A percentile compares a stretch with the other conserved stretches of the same genome.
These are phyloP conservation scores for Galemys pyrenaicus DNA, from an alignment of 2,113 vertebrate species.

Conservation along the genomic window DNA sequence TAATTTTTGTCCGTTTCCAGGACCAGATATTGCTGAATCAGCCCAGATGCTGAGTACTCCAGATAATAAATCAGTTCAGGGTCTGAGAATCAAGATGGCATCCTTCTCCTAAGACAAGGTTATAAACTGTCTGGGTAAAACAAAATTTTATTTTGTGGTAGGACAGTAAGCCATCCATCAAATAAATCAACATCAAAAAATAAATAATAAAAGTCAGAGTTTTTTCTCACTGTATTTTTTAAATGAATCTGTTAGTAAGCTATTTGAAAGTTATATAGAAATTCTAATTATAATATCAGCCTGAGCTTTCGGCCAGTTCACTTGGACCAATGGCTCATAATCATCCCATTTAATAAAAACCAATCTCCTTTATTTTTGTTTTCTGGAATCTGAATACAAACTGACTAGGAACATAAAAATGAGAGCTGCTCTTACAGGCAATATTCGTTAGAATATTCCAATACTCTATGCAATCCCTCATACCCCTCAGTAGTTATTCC, in stretches of 20 bases:
- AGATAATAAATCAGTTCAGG: slow-evolving; percentile 7
- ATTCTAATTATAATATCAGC: background rate
- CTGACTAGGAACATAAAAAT: background rate
- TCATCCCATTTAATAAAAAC: background rate
- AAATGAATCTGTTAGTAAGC: slow-evolving; percentile 21
- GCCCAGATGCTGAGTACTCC: slow-evolving; percentile 19
- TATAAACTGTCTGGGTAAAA: background rate
- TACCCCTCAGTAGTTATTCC: background rate
- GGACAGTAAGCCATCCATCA: background rate
- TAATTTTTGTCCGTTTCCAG: slow-evolving; percentile 36
- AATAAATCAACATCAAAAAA: background rate
- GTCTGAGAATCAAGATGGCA: background rate
- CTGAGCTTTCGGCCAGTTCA: background rate
- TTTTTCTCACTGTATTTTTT: background rate
- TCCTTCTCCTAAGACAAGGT: background rate
- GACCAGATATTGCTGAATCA: slow-evolving; percentile 6
- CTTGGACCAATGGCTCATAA: background rate
- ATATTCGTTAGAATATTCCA: background rate
- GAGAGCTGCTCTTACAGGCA: background rate
- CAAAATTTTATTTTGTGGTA: background rate
- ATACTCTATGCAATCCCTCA: background rate
- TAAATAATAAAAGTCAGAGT: background rate
- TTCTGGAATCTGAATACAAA: background rate
- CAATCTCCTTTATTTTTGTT: background rate
- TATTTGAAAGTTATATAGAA: background rate